Percentiles rank a stretch among this genome's conserved stretches.
phyloP scores from a whole-genome alignment of 2,888 invertebrate genomes.

The Himalopsyche kuldschensis region DNA sequence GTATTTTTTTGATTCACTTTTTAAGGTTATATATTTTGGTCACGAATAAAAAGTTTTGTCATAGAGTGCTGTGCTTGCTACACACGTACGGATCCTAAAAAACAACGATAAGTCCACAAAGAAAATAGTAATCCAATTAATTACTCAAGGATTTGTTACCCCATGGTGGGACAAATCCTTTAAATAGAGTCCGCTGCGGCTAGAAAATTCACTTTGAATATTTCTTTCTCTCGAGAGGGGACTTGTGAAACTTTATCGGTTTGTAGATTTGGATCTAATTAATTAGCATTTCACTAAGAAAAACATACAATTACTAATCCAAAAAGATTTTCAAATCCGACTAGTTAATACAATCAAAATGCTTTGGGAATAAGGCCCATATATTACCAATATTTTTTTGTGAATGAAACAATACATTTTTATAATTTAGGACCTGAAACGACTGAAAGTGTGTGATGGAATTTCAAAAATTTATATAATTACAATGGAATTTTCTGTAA shows the following conservation, averaged over 20 bases:
- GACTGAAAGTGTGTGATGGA: too few relatives aligned
- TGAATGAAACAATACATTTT: too few relatives aligned
- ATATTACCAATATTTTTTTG: too few relatives aligned
- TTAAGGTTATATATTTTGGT: neutral
- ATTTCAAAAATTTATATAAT: too few relatives aligned
- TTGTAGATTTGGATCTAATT: neutral
- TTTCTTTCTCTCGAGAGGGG: neutral
- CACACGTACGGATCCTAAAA: neutral
- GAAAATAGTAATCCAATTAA: constrained; percentile 15
- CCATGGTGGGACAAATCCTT: neutral
- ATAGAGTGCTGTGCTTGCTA: neutral
- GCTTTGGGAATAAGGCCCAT: too few relatives aligned
- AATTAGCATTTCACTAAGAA: neutral
- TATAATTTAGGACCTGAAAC: too few relatives aligned
- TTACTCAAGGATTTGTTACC: neutral
- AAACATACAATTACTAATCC: neutral
- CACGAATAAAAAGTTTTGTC: neutral
- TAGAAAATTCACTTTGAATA: neutral
- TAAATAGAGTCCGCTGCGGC: neutral
- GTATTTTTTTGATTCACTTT: neutral
- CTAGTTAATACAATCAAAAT: too few relatives aligned
- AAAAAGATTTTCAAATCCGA: too few relatives aligned
- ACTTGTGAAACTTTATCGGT: neutral
- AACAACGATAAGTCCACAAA: constrained; percentile 1
- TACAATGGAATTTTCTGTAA: too few relatives aligned